Base-by-base conservation (phyloP, 2,113 vertebrate species). In the Sciurus niger region DNA sequence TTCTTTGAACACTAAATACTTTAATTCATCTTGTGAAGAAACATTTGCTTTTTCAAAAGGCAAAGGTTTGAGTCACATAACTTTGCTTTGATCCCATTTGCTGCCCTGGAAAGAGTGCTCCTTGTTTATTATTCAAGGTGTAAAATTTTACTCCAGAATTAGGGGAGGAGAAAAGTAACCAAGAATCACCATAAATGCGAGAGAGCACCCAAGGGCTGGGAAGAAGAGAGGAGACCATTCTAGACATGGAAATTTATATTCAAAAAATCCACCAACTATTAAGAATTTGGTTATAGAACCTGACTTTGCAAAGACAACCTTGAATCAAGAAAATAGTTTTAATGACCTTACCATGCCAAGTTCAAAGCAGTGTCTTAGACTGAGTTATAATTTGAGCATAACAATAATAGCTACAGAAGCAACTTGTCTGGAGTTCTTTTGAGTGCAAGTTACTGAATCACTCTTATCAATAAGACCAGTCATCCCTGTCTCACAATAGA, bases 61-160 rank as follows among this genome's bases (percentile, higher is more conserved):
- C 55, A 48, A 67, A 83, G 79, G 25, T 60, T 58, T 90, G 58
- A 89, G 32, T 51, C 58, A 89, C 90, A 85, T 48, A 89, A 40
- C 86, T 60, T 8, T 95, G 0, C 95, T 96, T 96, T 85, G 82
- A 58, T 95, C 30, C 58, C 40, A 7, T 43, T 97, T 90, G 90
- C 86, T 92, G 83, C 84, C 90, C 77, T 53, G 20, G 89, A 84
- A 60, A 91, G 53, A 96, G 12, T 63, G 84, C 87, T 18, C 86
- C 84, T 60, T 87, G 85, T 96, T 96, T 84, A 60, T 93, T 30
- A 79, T 34, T 97, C 90, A 79, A 65, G 28, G 55, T 88, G 53
- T 73, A 89, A 95, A 77, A 40, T 93, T 98, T 90, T 96, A 32
- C 63, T 93, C 65, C 14, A 60, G 77, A 96, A 77, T 84, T 94